Base-by-base conservation (phyloP, 2,113 vertebrate species). In the Gobiocypris rarus region DNA sequence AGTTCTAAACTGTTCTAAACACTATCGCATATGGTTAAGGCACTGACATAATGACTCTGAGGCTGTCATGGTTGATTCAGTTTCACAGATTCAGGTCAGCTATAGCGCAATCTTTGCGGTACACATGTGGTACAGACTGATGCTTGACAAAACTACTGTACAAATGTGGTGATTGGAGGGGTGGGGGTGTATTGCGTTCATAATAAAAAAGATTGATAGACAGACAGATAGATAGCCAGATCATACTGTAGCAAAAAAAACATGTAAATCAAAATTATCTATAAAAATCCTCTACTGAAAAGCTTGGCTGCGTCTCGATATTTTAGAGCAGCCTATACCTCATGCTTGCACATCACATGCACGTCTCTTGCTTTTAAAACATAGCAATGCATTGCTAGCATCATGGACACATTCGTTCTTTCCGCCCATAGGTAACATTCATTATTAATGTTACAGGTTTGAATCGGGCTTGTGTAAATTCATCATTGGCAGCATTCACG, bases 401-500 rank as follows among this genome's bases (percentile, higher is more conserved):
- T 26, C 22, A 14, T 88, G 31, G 22, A 50, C 22, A 28, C 34
- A 24, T 22, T 28, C 52, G 19, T 67, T 67, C 1, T 52, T 76
- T 17, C 15, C 22, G 50, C 26, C 2, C 11, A 81, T 61, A 48
- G 5, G 19, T 79, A 6, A 81, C 63, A 80, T 71, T 82, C 58
- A 75, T 83, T 19, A 26, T 67, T 67, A 59, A 75, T 71, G 73
- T 28, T 22, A 76, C 11, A 58, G 87, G 80, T 84, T 83, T 69
- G 59, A 81, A 45, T 61, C 31, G 26, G 75, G 81, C 81, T 82
- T 81, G 84, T 63, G 83, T 88, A 26, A 31, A 75, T 52, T 92
- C 86, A 92, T 90, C 90, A 85, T 87, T 91, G 89, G 85, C 84
- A 86, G 87, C 80, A 89, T 90, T 91, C 88, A 90, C 82, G 89